Base-by-base conservation (phyloP, 2,888 invertebrate genomes). In the Sarcophaga carnaria region DNA sequence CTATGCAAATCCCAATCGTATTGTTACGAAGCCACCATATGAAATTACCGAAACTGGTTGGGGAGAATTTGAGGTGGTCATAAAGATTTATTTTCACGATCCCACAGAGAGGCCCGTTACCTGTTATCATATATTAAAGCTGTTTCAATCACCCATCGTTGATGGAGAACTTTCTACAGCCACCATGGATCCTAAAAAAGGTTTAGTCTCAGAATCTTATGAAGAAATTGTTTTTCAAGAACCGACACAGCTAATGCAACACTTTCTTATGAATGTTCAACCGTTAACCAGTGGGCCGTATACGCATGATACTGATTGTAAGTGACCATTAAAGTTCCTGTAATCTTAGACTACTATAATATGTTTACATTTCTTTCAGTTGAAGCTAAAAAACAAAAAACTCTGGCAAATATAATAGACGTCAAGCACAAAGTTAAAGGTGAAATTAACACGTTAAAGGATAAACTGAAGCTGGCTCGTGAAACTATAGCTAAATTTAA, bases 31-130 rank as follows among this genome's bases (percentile, higher is more conserved):
- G 92, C 98, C 99, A 0, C 99, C 99, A 0, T 99, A 98, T 92
- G 99, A 99, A 94, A 96, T 99, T 8, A 98, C 97, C 0, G 99
- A 99, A 94, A 99, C 99, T 0, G 99, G 99, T 2, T 99, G 99
- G 99, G 99, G 99, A 89, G 99, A 99, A 94, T 99, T 99, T 93
- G 99, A 99, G 94, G 97, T 99, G 88, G 97, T 98, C 59, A 99
- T 99, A 79, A 99, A 99, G 93, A 97, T 99, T 87, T 98, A 98
- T 93, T 99, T 99, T 91, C 97, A 97, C 92, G 99, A 99, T 94
- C 97, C 98, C 1, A 98, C 98, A 91, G 99, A 92, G 83, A 95
- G 95, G 1, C 94, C 98, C 96, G 97, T 99, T 0, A 99, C 98
- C 0, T 95, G 99, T 88, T 99, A 98, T 93, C 99, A 99, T 92